A percentile compares a stretch with the other conserved stretches of the same genome.
Evolutionary conservation across 2,888 invertebrate species (phyloP).

Genomic region (Peribatodes rhomboidaria): DNA sequence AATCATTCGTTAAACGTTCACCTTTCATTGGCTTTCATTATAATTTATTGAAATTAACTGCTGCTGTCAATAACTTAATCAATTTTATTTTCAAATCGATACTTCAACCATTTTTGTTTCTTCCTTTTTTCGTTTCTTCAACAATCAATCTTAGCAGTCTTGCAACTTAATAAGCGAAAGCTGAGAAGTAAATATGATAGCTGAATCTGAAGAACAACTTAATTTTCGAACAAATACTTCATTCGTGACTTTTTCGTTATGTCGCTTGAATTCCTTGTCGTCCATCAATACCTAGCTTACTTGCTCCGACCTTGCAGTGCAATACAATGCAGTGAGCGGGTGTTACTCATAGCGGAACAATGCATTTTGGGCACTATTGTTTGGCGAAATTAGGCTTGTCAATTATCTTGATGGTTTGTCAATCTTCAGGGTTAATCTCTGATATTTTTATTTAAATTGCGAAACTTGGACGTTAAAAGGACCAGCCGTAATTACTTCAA

Average conservation of each 20-base stretch:
- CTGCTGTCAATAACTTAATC: neutral
- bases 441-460: neutral
- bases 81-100: neutral
- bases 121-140: too few species aligned
- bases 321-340: conserved; percentile 34
- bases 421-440: conserved; percentile 22
- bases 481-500: neutral
- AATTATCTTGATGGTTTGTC: conserved; percentile 25
- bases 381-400: conserved; percentile 35
- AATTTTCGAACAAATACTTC: conserved; percentile 3
- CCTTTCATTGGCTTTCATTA: conserved; percentile 20
- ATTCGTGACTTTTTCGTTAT: conserved; percentile 8
- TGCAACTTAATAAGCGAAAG: neutral
- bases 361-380: conserved; percentile 32
- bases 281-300: conserved; percentile 21
- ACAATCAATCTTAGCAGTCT: too few species aligned
- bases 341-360: conserved; percentile 36
- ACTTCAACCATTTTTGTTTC: too few species aligned
- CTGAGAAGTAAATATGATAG: neutral
- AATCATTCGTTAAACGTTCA: conserved; percentile 19
- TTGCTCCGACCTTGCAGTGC: conserved; percentile 36
- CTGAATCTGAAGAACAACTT: too few species aligned
- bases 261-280: neutral
- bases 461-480: neutral
- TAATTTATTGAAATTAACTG: neutral